Conservation (phyloP, 2,797 vertebrate species). For the Merluccius polli region DNA sequence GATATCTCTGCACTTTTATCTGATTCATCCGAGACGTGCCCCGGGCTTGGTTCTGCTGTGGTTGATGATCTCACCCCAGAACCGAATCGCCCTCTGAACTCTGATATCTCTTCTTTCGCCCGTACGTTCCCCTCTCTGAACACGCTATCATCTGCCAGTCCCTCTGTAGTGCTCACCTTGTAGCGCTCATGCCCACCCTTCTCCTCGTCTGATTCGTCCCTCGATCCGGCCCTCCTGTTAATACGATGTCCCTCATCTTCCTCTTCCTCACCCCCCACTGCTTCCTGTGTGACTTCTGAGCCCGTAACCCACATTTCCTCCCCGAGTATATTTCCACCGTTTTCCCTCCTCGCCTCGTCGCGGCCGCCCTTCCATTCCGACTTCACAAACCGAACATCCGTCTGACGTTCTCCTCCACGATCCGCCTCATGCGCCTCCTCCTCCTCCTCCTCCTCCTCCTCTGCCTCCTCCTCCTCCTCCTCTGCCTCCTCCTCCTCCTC, state of each 20-base stretch:
- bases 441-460: no score
- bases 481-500: neutral
- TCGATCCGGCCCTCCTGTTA: neutral
- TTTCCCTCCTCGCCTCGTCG: neutral
- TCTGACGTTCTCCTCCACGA: conserved; percentile 5
- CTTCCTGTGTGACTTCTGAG: no score
- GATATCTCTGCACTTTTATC: conserved; percentile 2
- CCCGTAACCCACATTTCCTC: neutral
- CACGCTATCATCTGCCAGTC: neutral
- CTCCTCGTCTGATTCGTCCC: neutral
- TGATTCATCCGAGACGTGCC: neutral
- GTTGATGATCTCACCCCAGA: neutral
- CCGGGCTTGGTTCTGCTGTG: neutral
- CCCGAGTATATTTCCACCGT: neutral
- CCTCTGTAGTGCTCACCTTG: neutral
- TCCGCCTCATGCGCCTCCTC: conserved; percentile 9
- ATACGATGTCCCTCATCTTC: neutral
- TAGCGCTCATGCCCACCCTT: neutral
- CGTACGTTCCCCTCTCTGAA: neutral
- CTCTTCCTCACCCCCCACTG: neutral
- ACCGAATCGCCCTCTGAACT: conserved; percentile 5
- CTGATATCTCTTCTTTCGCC: neutral
- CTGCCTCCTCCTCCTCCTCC: no score
- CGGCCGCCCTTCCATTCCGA: neutral
- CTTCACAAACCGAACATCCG: neutral